Percentiles rank a stretch among this genome's conserved stretches.
These are phyloP conservation scores for Neoitamus cyanurus DNA, from an alignment of 2,888 invertebrate species.

Conservation along the genomic window DNA sequence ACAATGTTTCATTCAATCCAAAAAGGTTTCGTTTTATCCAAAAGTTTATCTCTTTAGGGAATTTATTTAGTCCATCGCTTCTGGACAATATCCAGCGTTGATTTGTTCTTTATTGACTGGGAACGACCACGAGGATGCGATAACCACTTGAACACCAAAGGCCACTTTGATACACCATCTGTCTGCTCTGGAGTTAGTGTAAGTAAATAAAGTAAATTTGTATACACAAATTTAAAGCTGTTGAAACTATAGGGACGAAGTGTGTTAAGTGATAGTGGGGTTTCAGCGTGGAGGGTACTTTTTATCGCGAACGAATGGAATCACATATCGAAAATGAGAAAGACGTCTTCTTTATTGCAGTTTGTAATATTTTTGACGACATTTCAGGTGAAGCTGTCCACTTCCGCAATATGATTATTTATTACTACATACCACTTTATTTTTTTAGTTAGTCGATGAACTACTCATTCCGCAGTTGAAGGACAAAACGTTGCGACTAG, in stretches of 20 bases:
- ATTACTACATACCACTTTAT: too few species aligned
- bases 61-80: conserved; percentile 58
- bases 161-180: conserved; percentile 64
- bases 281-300: conserved; percentile 80
- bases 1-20: neutral
- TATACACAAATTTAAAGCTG: neutral
- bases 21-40: neutral
- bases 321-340: conserved; percentile 76
- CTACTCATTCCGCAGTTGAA: neutral
- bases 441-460: neutral
- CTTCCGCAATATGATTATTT: too few species aligned
- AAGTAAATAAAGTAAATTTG: conserved; percentile 23
- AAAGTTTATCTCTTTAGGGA: conserved; percentile 55
- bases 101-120: conserved; percentile 87
- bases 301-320: conserved; percentile 88
- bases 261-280: conserved; percentile 59
- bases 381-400: conserved; percentile 43
- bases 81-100: conserved; percentile 67
- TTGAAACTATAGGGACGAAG: conserved; percentile 57
- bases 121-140: conserved; percentile 72
- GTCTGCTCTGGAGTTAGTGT: conserved; percentile 63
- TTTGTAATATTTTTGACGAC: conserved; percentile 52
- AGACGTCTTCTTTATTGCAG: conserved; percentile 62
- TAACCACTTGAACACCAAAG: conserved; percentile 58
- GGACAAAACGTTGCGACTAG: conserved; percentile 63